Evolutionary conservation across 2,113 vertebrate species (phyloP), one percentile per base, ranked within the genome.

Genomic region (Carettochelys insculpta): DNA sequence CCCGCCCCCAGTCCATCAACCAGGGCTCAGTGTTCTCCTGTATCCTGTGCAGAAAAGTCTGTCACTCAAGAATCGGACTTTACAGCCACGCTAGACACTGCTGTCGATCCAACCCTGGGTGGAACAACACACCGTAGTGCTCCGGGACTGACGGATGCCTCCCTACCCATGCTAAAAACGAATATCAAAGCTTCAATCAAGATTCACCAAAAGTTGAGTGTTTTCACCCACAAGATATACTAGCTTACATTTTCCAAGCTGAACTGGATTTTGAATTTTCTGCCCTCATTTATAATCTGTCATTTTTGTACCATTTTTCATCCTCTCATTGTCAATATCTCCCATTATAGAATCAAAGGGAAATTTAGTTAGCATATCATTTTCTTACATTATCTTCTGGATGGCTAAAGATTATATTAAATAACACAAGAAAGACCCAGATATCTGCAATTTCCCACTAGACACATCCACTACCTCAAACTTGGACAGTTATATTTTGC

Each of bases 351-450:
- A 43, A 50, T 38, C 56, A 71, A 50, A n/a, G 27, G 45, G 19
- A 77, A 77, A 20, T 20, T 50, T 27, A 65, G 3, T 0, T 1
- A 68, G 2, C 1, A n/a, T 50, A 27, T 6, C 24, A 0, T 34
- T 92, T 91, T 77, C 25, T 3, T 75, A 27, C 45, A 61, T 71
- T 82, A 27, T 56, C 84, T 86, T 77, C 31, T 6, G 51, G 53
- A 76, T 82, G 77, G 11, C 0, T 41, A 84, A 73, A 34, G 14
- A 65, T 19, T 9, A 27, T 88, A 1, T 0, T 54, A 87, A 82
- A 71, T 53, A 82, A 43, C 43, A 2, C 3, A 43, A 58, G 77
- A 80, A n/a, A 76, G 41, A 2, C 11, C 68, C 6, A 19, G 24
- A 58, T 84, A 82, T 2, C 1, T 91, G 53, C n/a, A 51, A 43